Evolutionary conservation across 2,797 vertebrate species (phyloP).

Genomic region (Apogon hyalosoma): DNA sequence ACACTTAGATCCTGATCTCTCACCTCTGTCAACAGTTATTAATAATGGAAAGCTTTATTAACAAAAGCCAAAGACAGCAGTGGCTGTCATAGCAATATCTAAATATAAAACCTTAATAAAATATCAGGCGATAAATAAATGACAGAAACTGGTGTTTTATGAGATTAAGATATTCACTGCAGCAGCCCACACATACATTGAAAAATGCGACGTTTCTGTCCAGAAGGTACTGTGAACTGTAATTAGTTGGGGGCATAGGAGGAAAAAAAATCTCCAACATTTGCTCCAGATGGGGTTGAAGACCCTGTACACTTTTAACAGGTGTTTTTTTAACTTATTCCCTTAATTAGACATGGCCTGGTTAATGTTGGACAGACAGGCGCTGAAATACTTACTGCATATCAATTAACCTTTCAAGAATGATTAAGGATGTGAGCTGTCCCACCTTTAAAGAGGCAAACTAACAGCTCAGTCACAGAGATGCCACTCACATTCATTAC

Average conservation of each 20-base stretch:
- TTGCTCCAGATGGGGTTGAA: conserved; percentile 18
- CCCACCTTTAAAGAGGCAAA: background rate
- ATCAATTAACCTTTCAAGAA: conserved; percentile 18
- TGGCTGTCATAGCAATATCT: too few species aligned
- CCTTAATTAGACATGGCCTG: conserved; percentile 55
- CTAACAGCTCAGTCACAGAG: background rate
- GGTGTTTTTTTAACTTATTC: conserved; percentile 45
- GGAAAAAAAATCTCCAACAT: background rate
- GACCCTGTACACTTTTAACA: conserved; percentile 32
- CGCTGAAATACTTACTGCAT: conserved; percentile 14
- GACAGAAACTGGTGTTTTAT: conserved; percentile 6
- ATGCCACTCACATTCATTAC: conserved; percentile 13
- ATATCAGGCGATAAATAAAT: background rate
- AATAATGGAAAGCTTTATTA: conserved; percentile 49
- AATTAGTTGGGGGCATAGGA: background rate
- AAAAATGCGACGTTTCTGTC: conserved; percentile 5
- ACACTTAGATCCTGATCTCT: conserved; percentile 34
- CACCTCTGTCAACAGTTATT: conserved; percentile 39
- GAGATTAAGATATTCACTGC: conserved; percentile 8
- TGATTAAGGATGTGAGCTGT: background rate
- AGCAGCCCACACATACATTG: conserved; percentile 17
- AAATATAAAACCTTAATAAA: too few species aligned
- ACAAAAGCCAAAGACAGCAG: conserved; percentile 6
- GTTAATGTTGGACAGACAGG: conserved; percentile 46
- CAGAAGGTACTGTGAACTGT: background rate